Evolutionary conservation across 2,888 invertebrate species (phyloP), one percentile per base, ranked within the genome.

Genomic region (Catocala nupta): DNA sequence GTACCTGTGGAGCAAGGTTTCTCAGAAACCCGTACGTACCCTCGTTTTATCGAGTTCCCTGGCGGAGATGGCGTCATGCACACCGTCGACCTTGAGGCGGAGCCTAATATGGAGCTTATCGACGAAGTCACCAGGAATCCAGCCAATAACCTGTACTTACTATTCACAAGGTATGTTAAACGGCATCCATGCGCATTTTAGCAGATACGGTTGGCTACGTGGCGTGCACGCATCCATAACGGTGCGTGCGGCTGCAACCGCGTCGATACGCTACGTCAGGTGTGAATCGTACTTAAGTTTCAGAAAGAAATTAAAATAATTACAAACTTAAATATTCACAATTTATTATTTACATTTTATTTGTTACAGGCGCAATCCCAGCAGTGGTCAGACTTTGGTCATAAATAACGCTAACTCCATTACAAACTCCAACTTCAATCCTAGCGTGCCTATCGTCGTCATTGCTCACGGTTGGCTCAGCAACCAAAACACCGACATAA

Each of bases 391-490:
- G 50, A 79, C 77, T 0, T 59, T 90, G 42, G 58, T 67, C 0
- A 82, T 86, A 1, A 82, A 87, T 61, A 68, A 90, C 25, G 81
- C 70, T 0, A 72, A 75, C 43, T 87, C 90, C 4, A 70, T 90
- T 50, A 72, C 49, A 2, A 74, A 76, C 43, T 91, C 91, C 0
- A 83, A 89, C 62, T 91, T 88, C 67, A 84, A 84, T 54, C 62
- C 76, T 0, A 61, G 48, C 0, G 49, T 62, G 0, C 81, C 80
- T 0, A 83, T 82, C 0, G 75, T 82, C 5, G 79, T 88, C 4
- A 54, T 88, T 13, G 79, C 63, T 13, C 88, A 88, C 58, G 87
- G 88, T 5, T 88, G 87, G 87, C 78, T 85, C 36, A 83, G 80
- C 66, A 81, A 78, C 48, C 81, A 87, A 44, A 76, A 77, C 13